Conservation (phyloP, 2,797 vertebrate genomes). For the Adelosebastes latens region DNA sequence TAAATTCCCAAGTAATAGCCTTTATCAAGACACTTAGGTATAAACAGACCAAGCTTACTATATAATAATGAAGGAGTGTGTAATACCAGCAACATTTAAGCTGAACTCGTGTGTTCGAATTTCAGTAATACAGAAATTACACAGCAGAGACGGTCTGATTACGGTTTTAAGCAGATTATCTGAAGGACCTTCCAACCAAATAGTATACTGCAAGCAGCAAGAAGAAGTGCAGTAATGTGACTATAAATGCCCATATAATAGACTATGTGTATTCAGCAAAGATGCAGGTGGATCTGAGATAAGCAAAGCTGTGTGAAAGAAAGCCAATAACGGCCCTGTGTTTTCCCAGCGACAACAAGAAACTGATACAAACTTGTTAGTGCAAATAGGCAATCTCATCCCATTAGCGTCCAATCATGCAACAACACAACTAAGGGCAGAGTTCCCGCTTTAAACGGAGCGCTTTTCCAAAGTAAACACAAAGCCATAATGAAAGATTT, state of each 20-base stretch:
- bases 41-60: neutral
- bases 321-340: neutral
- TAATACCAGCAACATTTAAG: neutral
- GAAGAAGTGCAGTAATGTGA: neutral
- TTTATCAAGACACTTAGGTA: neutral
- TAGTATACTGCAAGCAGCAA: neutral
- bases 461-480: conserved; percentile 33
- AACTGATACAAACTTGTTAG: conserved; percentile 26
- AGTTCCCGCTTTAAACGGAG: conserved; percentile 17
- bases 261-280: neutral
- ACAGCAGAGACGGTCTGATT: neutral
- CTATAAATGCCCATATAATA: neutral
- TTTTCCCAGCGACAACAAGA: conserved; percentile 2
- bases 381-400: conserved; percentile 38
- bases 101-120: neutral
- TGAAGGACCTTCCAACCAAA: neutral
- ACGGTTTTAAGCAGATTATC: neutral
- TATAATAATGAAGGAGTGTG: neutral
- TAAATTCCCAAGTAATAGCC: neutral
- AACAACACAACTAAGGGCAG: conserved; percentile 10
- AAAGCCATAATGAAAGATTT: conserved; percentile 28
- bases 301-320: neutral
- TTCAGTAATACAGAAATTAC: conserved; percentile 8
- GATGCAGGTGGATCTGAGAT: neutral
- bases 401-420: conserved; percentile 37